phyloP scores from a whole-genome alignment of 2,888 invertebrate species.

The Keiferia lycopersicella region DNA sequence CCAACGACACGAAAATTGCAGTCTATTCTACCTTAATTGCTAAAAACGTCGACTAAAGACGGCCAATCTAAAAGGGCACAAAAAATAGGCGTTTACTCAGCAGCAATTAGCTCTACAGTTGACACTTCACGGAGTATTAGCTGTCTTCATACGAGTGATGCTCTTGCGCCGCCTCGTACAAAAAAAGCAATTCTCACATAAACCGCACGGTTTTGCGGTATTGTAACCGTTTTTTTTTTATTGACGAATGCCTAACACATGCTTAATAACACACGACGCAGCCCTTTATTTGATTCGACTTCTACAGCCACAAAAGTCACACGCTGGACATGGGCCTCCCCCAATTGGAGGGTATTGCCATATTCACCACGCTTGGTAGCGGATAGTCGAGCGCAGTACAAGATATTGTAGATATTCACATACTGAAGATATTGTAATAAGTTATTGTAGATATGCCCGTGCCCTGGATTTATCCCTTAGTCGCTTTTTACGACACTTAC shows the following conservation, averaged over 20 bases:
- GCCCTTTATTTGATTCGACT: too few species aligned
- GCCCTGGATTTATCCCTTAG: too few species aligned
- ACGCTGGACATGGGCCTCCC: too few species aligned
- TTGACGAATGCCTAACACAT: not conserved
- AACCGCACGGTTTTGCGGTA: not conserved
- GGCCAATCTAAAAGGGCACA: not conserved
- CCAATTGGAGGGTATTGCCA: too few species aligned
- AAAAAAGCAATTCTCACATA: conserved; percentile 35
- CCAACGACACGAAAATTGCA: not conserved
- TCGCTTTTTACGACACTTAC: too few species aligned
- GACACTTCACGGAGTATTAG: conserved; percentile 71
- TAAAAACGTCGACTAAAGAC: not conserved
- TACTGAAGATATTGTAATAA: too few species aligned
- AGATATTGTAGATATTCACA: too few species aligned
- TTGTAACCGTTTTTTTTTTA: not conserved
- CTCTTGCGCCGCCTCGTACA: conserved; percentile 47
- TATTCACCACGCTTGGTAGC: too few species aligned
- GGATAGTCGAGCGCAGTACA: too few species aligned
- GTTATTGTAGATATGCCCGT: too few species aligned
- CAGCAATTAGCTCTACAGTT: conserved; percentile 66
- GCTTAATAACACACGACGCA: too few species aligned
- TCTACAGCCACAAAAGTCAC: too few species aligned
- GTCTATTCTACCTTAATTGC: conserved; percentile 5
- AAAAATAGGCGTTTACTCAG: conserved; percentile 31
- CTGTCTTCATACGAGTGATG: conserved; percentile 56